Evolutionary conservation across 1,140 invertebrate species (phyloP).

Genomic region (Ruditapes philippinarum): DNA sequence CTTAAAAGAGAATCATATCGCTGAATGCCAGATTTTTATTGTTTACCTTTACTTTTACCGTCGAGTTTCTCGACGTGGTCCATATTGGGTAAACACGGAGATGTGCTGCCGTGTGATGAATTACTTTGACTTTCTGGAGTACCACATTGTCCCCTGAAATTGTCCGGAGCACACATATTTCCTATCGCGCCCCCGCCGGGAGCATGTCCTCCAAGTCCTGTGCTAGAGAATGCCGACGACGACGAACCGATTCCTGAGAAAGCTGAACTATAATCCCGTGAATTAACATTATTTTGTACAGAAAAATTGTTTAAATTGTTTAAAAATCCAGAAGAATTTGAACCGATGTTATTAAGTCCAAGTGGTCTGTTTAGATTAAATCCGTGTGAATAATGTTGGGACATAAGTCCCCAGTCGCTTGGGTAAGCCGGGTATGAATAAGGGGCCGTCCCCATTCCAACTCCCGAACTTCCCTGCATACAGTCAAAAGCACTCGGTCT

Average conservation of each 20-base stretch:
- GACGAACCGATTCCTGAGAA: conserved; percentile 59
- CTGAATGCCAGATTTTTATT: too few relatives aligned
- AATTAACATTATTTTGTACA: conserved; percentile 58
- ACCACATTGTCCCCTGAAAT: conserved; percentile 45
- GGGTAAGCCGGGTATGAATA: conserved; percentile 63
- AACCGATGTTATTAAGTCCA: conserved; percentile 59
- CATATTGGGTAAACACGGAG: conserved; percentile 47
- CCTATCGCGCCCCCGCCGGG: neutral
- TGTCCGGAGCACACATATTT: conserved; percentile 47
- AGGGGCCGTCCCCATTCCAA: conserved; percentile 56
- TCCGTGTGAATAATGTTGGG: conserved; percentile 64
- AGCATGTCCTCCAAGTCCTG: conserved; percentile 38
- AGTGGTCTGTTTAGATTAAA: conserved; percentile 63
- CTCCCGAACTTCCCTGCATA: conserved; percentile 55
- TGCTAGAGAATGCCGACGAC: conserved; percentile 49
- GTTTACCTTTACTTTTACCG: conserved; percentile 60
- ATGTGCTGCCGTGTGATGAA: conserved; percentile 32
- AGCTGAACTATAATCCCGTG: conserved; percentile 40
- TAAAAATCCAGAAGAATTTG: conserved; percentile 60
- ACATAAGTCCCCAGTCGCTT: conserved; percentile 59
- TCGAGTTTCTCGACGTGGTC: conserved; percentile 62
- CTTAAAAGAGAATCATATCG: too few relatives aligned
- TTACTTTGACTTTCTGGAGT: conserved; percentile 60
- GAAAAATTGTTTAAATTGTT: conserved; percentile 66
- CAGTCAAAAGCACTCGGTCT: conserved; percentile 66